Conservation (phyloP, 2,888 invertebrate genomes). For the Trichopria drosophilae region DNA sequence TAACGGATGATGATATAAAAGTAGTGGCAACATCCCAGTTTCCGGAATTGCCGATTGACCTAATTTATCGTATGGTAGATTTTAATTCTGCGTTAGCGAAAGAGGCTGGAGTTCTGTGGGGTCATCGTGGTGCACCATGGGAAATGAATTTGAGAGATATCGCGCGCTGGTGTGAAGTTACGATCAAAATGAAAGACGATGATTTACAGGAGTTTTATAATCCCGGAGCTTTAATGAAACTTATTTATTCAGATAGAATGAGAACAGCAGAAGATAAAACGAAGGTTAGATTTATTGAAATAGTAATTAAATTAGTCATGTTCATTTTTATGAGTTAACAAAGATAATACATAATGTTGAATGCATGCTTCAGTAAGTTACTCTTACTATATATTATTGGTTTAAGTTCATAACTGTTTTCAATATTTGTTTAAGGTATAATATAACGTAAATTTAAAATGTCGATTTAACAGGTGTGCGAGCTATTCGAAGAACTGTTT, state of each 20-base stretch:
- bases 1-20: conserved; percentile 52
- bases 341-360: too few species aligned
- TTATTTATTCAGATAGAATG: conserved; percentile 88
- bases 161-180: conserved; percentile 86
- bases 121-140: conserved; percentile 86
- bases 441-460: background rate
- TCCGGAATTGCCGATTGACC: conserved; percentile 63
- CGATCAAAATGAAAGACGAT: conserved; percentile 54
- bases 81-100: conserved; percentile 74
- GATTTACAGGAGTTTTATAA: conserved; percentile 41
- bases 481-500: conserved; percentile 60
- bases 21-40: conserved; percentile 72
- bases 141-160: conserved; percentile 97
- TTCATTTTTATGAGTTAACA: too few species aligned
- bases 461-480: conserved; percentile 47
- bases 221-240: conserved; percentile 70
- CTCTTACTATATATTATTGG: too few species aligned
- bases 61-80: conserved; percentile 72
- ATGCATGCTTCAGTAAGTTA: too few species aligned
- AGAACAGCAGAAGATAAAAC: conserved; percentile 75
- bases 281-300: conserved; percentile 63
- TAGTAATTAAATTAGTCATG: too few species aligned
- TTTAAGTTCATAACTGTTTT: too few species aligned
- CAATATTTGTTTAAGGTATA: conserved; percentile 2
- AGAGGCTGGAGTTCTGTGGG: conserved; percentile 72